Evolutionary conservation across 1,140 invertebrate species (phyloP), one percentile per base, ranked within the genome.

Genomic region (Drosophila suzukii): DNA sequence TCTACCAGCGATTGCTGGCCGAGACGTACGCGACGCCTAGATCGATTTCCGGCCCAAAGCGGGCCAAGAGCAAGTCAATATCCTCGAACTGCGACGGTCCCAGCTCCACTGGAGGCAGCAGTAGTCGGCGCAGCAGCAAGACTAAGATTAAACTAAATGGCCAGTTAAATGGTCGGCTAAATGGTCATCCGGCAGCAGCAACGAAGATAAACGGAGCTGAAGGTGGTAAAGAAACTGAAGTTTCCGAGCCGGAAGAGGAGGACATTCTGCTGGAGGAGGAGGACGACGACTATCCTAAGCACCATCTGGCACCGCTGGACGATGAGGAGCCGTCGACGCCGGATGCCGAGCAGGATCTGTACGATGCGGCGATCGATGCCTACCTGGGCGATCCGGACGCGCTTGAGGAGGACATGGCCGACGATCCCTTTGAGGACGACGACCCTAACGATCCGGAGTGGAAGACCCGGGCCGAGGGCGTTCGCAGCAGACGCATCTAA

Each of bases 391-490:
- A 82, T 34, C 67, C 54, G 7, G 78, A 73, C 8, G 79, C 57
- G 8, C 51, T 86, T 17, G 82, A 90, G 17, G 72, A 83, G 24
- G 94, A 94, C 78, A 94, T 95, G 30, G 94, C 94, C 20, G 93
- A 94, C 41, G 93, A 94, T 66, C 94, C 94, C 44, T 91, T 91
- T n/a, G 60, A 71, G 36, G 95, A 94, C 24, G 96, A 96, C 79
- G 96, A 96, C 93, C 95, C 95, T 8, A 96, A 96, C 92, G 96
- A 97, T 93, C 96, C 96, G n/a, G 96, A 97, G 86, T 97, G 96
- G 96, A 86, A 86, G 43, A 82, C 59, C 24, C 73, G 68, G 36
- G 56, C 67, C 41, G 76, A 56, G 38, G 78, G 34, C 43, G 57
- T 6, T 36, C 82, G 49, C 76, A 66, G 73, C 61, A 73, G 78